These are phyloP conservation scores for Melanaphis sacchari DNA, from an alignment of 1,140 invertebrate genomes.

Conservation along the genomic window DNA sequence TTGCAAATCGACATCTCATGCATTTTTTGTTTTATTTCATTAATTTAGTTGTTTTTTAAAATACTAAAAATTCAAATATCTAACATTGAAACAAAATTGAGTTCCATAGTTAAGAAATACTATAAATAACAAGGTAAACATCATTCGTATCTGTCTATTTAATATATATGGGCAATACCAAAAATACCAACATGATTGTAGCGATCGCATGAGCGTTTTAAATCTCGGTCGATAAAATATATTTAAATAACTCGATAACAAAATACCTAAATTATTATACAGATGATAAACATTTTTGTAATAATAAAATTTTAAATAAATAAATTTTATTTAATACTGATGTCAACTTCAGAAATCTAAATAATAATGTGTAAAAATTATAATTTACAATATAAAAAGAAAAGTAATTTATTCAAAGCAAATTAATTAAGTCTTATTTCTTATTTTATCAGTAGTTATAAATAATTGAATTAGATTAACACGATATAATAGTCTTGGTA, in stretches of 20 bases:
- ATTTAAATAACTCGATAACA: background rate
- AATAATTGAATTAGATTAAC: background rate
- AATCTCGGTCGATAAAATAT: background rate
- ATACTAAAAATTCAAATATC: background rate
- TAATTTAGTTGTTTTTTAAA: background rate
- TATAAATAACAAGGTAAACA: background rate
- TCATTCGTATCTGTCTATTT: background rate
- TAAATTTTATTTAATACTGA: background rate
- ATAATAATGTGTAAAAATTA: too few relatives aligned
- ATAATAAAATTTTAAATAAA: too few relatives aligned
- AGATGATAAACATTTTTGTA: too few relatives aligned
- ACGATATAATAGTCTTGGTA: background rate
- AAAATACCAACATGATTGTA: background rate
- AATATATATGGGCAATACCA: background rate
- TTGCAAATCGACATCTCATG: background rate
- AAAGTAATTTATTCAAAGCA: background rate
- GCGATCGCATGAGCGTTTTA: background rate
- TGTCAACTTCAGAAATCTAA: too few relatives aligned
- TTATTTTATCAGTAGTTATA: background rate
- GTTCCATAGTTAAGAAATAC: background rate
- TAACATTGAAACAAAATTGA: background rate
- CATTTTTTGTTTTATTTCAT: background rate
- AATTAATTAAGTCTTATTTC: background rate
- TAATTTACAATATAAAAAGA: background rate
- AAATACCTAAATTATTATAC: too few relatives aligned